Base-by-base conservation (phyloP, 1,140 invertebrate species). In the Leucophenga varia region DNA sequence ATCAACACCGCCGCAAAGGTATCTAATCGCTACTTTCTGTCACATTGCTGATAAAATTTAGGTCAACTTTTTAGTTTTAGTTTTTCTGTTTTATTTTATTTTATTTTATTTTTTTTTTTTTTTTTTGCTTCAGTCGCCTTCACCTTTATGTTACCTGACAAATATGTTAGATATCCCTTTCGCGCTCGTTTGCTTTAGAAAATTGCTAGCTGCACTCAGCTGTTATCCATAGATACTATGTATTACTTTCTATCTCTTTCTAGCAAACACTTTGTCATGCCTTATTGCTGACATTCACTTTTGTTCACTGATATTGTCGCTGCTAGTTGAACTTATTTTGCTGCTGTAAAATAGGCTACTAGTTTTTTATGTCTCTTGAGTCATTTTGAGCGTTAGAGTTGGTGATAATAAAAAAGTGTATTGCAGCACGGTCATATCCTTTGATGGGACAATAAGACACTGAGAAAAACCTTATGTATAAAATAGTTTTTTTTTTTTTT, bases 1-100 rank as follows among this genome's bases (percentile, higher is more conserved):
- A 7, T 28, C 6, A 28, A 28, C 6, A 28, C 31, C 18, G 36
- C 31, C 30, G 45, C 40, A 67, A 67, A 67, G 63, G 63, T 63
- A 59, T 67, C 63, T 67, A 67, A 67, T 67, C 63, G 64, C 54
- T 54, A 67, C 63, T 63, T 67, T 67, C 63, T 67, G 63, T 67
- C 63, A 67, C 63, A 67, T 68, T 67, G 63, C 68, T 64, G 63
- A 67, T 67, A 67, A 67, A 63, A 67, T 67, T 67, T 68, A 63
- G 63, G 63, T 67, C 63, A 67, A 67, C 64, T 68, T 68, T n/a
- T n/a, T n/a, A n/a, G n/a, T n/a, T n/a, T n/a, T n/a, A n/a, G n/a
- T n/a, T n/a, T n/a, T n/a, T n/a, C n/a, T n/a, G n/a, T n/a, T n/a
- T n/a, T n/a, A n/a, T n/a, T n/a, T n/a, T n/a, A n/a, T n/a, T n/a